phyloP scores from a whole-genome alignment of 35 echinoderm and acorn worm genomes.

The Strongylocentrotus purpuratus region DNA sequence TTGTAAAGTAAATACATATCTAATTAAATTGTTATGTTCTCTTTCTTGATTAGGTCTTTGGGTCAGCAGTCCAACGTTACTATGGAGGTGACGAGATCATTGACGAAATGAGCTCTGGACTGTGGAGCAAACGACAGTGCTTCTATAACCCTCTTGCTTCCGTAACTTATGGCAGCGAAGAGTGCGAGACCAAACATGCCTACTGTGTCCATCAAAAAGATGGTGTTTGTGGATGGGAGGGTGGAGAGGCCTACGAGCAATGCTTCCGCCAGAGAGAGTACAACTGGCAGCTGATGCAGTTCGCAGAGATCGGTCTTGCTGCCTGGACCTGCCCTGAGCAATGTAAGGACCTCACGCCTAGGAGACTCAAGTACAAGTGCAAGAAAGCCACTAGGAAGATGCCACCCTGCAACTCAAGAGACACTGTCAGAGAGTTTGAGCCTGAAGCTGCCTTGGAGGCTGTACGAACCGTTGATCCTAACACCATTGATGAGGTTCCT shows the following conservation, averaged over 20 bases:
- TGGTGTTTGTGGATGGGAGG: constrained; percentile 57
- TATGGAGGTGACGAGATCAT: constrained; percentile 34
- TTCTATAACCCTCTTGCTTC: constrained; percentile 68
- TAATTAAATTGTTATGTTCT: neutral
- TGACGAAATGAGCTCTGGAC: constrained; percentile 46
- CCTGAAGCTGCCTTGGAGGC: neutral
- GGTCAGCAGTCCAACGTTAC: neutral
- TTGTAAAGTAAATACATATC: neutral
- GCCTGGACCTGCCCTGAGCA: constrained; percentile 52
- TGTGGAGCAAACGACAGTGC: constrained; percentile 51
- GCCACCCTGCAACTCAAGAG: neutral
- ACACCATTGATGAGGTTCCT: neutral
- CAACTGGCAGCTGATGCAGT: constrained; percentile 50
- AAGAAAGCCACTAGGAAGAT: constrained; percentile 15
- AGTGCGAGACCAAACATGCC: constrained; percentile 52
- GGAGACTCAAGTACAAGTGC: constrained; percentile 56
- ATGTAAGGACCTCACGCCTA: constrained; percentile 25
- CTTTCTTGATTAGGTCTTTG: neutral
- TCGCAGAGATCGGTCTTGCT: constrained; percentile 9
- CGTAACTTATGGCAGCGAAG: constrained; percentile 39
- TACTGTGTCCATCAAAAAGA: constrained; percentile 38
- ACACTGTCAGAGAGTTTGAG: neutral
- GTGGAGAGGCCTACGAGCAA: constrained; percentile 29
- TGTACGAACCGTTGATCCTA: neutral
- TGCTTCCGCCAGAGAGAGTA: constrained; percentile 60